phyloP scores from a whole-genome alignment of 2,113 vertebrate species.

The Sphaerodactylus townsendi region DNA sequence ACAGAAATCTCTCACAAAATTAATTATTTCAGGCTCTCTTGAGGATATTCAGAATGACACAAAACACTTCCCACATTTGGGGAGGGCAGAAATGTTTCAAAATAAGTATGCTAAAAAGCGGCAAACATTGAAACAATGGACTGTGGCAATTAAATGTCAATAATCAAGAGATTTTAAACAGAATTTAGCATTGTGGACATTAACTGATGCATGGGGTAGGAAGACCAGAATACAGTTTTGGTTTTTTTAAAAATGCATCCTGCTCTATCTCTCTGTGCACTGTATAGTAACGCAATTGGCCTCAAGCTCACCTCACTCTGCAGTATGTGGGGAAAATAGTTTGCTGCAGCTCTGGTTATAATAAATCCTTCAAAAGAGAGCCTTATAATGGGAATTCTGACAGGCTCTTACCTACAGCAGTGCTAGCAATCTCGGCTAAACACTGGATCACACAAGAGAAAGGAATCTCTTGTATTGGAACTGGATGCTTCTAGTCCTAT shows the following conservation, averaged over 20 bases:
- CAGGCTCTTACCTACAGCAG: constrained; percentile 5
- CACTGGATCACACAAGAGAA: neutral
- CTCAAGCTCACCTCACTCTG: constrained; percentile 4
- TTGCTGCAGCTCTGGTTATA: neutral
- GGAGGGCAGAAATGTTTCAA: neutral
- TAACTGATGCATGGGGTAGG: neutral
- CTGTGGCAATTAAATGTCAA: neutral
- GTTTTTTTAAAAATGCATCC: neutral
- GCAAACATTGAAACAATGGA: neutral
- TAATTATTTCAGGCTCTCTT: too few relatives aligned
- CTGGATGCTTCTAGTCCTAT: neutral
- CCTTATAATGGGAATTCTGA: neutral
- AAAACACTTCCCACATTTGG: too few relatives aligned
- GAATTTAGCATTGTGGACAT: neutral
- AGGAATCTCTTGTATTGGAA: constrained; percentile 20
- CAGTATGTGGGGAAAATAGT: constrained; percentile 3
- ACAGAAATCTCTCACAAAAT: too few relatives aligned
- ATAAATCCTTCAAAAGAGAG: constrained; percentile 11
- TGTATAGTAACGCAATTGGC: neutral
- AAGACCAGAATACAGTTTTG: neutral
- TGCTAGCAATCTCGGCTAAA: neutral
- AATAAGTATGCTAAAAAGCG: neutral
- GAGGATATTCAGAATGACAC: too few relatives aligned
- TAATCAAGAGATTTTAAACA: neutral
- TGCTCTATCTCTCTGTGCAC: neutral